A percentile compares a stretch with the other conserved stretches of the same genome.
phyloP scores from a whole-genome alignment of 2,113 vertebrate genomes.

The Philantomba maxwellii region DNA sequence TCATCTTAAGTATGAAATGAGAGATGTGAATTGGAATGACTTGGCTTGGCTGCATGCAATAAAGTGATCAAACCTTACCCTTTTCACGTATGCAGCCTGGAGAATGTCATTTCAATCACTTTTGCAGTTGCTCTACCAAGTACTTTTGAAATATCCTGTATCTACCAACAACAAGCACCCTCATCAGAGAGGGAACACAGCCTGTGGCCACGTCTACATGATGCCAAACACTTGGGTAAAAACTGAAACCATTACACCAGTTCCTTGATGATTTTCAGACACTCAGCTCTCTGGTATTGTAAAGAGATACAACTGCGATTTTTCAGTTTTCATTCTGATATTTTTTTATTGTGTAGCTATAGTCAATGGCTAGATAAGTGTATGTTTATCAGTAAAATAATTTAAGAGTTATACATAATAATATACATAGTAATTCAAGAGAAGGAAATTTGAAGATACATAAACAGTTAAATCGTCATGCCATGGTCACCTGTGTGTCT shows the following conservation, averaged over 20 bases:
- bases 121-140: background rate
- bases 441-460: background rate
- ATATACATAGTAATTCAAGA: background rate
- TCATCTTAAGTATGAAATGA: background rate
- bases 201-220: background rate
- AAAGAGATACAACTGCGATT: background rate
- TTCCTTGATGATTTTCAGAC: background rate
- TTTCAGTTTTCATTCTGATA: conserved; percentile 11
- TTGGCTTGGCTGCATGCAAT: background rate
- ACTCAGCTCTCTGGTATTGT: background rate
- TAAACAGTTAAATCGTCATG: background rate
- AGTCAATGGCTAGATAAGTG: background rate
- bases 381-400: background rate
- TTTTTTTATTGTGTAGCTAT: background rate
- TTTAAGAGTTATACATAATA: background rate
- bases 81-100: background rate
- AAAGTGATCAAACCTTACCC: background rate
- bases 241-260: background rate
- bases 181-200: background rate
- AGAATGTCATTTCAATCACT: background rate
- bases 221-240: background rate
- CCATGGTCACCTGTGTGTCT: background rate
- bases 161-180: background rate
- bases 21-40: background rate
- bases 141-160: background rate